A percentile compares a stretch with the other conserved stretches of the same genome.
phyloP scores from a whole-genome alignment of 2,113 vertebrate genomes.

The Grus americana region DNA sequence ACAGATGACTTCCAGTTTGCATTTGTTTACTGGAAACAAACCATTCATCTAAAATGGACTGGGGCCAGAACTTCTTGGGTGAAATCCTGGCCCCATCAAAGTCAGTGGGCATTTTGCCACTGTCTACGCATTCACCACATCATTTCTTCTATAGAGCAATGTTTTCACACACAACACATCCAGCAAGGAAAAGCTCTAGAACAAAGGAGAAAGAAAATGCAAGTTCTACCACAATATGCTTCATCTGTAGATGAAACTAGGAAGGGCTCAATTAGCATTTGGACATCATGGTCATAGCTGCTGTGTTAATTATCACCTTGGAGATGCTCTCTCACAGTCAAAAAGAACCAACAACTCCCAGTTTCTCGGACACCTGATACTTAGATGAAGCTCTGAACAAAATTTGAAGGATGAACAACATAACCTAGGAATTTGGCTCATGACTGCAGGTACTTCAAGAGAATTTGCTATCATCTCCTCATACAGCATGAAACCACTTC shows the following conservation, averaged over 20 bases:
- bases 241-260: neutral
- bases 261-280: neutral
- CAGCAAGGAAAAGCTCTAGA: neutral
- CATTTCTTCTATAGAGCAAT: neutral
- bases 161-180: neutral
- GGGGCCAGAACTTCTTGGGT: neutral
- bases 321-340: neutral
- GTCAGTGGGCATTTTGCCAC: neutral
- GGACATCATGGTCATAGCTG: neutral
- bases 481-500: neutral
- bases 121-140: neutral
- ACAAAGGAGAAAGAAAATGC: neutral
- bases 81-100: neutral
- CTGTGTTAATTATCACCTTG: neutral
- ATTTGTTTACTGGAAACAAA: constrained; percentile 31
- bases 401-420: neutral
- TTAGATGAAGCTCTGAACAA: neutral
- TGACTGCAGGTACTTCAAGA: neutral
- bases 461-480: neutral
- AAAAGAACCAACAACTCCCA: neutral
- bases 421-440: neutral
- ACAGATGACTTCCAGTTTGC: constrained; percentile 8
- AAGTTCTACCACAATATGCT: neutral
- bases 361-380: neutral
- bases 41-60: neutral